phyloP scores from a whole-genome alignment of 2,113 vertebrate species.

The Neolamprologus cancellatus region DNA sequence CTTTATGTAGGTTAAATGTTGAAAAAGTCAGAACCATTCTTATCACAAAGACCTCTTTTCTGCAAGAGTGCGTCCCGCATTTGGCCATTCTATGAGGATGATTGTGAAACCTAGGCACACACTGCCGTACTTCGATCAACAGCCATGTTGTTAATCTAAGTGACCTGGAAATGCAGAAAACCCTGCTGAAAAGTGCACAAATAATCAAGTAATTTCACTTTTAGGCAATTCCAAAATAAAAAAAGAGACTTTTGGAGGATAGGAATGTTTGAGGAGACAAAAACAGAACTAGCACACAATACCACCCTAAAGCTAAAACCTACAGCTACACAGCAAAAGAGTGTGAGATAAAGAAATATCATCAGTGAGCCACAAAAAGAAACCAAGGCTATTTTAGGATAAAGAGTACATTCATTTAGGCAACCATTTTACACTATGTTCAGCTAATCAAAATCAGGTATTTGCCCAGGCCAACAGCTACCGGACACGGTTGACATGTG shows the following conservation, averaged over 20 bases:
- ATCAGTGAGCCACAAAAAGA: background rate
- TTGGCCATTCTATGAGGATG: background rate
- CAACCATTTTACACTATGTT: background rate
- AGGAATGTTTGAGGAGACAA: background rate
- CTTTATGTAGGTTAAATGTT: background rate
- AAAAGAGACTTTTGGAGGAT: background rate
- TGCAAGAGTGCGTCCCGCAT: background rate
- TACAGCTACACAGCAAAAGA: background rate
- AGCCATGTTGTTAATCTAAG: background rate
- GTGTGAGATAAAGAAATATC: background rate
- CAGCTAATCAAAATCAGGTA: background rate
- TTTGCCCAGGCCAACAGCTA: background rate
- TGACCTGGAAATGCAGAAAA: background rate
- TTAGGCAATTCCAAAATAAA: background rate
- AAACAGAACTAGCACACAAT: background rate
- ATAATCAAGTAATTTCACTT: background rate
- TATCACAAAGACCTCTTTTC: background rate
- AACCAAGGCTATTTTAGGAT: background rate
- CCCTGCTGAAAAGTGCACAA: background rate
- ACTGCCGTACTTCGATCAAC: background rate
- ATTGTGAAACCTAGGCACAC: background rate
- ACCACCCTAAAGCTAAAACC: background rate
- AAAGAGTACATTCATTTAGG: background rate
- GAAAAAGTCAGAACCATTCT: background rate
- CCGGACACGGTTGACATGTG: background rate